Evolutionary conservation across 2,888 invertebrate species (phyloP).

Genomic region (Dasysyrphus albostriatus): DNA sequence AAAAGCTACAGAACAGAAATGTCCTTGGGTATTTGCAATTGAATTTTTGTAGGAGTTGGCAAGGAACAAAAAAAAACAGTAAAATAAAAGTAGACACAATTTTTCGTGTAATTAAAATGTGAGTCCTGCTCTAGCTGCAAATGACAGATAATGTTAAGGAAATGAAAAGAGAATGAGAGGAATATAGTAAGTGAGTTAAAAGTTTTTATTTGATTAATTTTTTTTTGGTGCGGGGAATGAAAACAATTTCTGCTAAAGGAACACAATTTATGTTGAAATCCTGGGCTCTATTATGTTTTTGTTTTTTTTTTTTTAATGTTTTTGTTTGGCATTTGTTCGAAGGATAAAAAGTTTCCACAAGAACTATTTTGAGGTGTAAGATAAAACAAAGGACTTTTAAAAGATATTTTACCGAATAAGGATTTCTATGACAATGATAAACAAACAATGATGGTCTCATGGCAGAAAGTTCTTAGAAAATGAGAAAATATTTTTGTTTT

Average conservation of each 20-base stretch:
- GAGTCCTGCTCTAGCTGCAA: conserved; percentile 54
- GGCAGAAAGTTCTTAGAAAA: neutral
- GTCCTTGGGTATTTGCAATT: conserved; percentile 57
- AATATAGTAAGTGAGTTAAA: conserved; percentile 42
- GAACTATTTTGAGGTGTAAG: conserved; percentile 14
- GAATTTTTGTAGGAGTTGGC: neutral
- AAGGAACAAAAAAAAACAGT: neutral
- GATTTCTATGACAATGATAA: conserved; percentile 8
- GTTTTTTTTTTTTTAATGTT: conserved; percentile 11
- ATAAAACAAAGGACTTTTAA: neutral
- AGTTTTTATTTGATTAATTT: conserved; percentile 27
- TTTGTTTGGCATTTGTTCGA: conserved; percentile 13
- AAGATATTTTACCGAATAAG: neutral
- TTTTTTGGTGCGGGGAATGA: neutral
- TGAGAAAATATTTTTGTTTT: conserved; percentile 1
- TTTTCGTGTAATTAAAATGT: conserved; percentile 71
- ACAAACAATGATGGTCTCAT: conserved; percentile 12
- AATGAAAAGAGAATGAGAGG: conserved; percentile 27
- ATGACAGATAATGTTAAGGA: conserved; percentile 60
- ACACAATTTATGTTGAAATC: conserved; percentile 33
- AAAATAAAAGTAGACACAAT: conserved; percentile 14
- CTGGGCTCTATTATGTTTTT: conserved; percentile 4
- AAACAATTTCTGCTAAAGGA: conserved; percentile 7
- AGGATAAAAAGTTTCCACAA: conserved; percentile 32
- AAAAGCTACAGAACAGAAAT: conserved; percentile 35